Percentiles rank a stretch among this genome's conserved stretches.
phyloP scores from a whole-genome alignment of 2,113 vertebrate species.

The Taxidea taxus region DNA sequence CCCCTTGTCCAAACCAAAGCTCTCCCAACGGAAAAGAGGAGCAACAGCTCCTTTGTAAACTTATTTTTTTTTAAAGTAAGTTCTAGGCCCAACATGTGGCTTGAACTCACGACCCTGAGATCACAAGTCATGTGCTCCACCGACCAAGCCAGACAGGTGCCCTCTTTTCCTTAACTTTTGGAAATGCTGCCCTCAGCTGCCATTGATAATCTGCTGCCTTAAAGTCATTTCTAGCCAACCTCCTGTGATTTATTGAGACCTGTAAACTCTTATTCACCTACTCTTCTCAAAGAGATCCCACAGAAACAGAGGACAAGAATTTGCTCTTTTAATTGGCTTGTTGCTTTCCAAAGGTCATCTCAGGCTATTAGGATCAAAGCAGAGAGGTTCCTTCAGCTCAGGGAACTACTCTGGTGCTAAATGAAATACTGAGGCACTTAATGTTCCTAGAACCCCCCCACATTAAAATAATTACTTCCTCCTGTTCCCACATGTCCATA shows the following conservation, averaged over 20 bases:
- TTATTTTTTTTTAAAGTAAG: not conserved
- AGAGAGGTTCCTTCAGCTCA: not conserved
- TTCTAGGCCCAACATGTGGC: not conserved
- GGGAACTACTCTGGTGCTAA: not conserved
- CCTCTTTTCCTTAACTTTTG: not conserved
- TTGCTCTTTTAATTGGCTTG: not conserved
- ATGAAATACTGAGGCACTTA: not conserved
- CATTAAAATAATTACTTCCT: constrained; percentile 11
- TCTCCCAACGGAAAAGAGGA: not conserved
- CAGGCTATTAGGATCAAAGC: not conserved
- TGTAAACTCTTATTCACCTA: not conserved
- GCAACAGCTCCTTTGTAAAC: not conserved
- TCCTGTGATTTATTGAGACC: not conserved
- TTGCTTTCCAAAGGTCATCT: not conserved
- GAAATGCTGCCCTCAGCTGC: not conserved
- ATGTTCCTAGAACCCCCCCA: not conserved
- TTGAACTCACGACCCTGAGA: not conserved
- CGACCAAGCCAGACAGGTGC: not conserved
- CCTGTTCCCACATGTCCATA: not conserved
- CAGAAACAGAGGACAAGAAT: not conserved
- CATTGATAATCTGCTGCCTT: not conserved
- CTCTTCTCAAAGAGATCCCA: not conserved
- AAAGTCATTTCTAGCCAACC: not conserved
- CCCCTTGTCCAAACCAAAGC: not conserved
- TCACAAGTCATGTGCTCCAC: not conserved